Evolutionary conservation across 2,888 invertebrate genomes (phyloP), one percentile per base, ranked within the genome.

Genomic region (Papilio demoleus): DNA sequence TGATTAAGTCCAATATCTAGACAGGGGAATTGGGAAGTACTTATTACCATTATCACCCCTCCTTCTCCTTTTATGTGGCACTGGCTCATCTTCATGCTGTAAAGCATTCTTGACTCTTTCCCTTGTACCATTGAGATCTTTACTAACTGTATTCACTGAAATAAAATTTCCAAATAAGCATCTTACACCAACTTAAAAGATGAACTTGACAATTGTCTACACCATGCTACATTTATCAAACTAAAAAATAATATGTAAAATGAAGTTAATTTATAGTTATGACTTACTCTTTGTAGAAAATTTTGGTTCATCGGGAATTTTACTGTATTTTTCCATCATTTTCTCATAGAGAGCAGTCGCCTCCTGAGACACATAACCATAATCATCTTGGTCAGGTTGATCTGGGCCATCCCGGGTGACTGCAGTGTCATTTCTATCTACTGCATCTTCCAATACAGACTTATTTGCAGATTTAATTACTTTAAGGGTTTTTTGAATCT

Each of bases 381-480:
- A 98, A 81, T 98, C 97, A 88, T 98, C 98, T 81, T 97, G 97
- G 78, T 97, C 97, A 0, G 97, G 96, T 79, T 97, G 97, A 1
- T 95, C 94, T 0, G 95, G 95, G 0, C 96, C 97, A 61, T 94
- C 94, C 40, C 95, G 86, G 0, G 96, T 96, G 4, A 96, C 94
- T 4, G 96, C 95, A 14, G 96, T 96, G 75, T 97, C 95, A 36
- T 96, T 94, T 75, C 93, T 93, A 79, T 97, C 96, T 27, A 96
- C 90, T 0, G 97, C 97, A 93, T 97, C 97, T 53, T 95, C 95
- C 72, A 97, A 88, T 1, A 96, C 97, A 3, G 97, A 95, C 81
- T 97, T 97, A 83, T 97, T 97, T 0, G 97, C 97, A 6, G 97
- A 96, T 87, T 97, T 98, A 9, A 97, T 97, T 0, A 97, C 95